Evolutionary conservation across 2,888 invertebrate genomes (phyloP).

Genomic region (Plagodis pulveraria): DNA sequence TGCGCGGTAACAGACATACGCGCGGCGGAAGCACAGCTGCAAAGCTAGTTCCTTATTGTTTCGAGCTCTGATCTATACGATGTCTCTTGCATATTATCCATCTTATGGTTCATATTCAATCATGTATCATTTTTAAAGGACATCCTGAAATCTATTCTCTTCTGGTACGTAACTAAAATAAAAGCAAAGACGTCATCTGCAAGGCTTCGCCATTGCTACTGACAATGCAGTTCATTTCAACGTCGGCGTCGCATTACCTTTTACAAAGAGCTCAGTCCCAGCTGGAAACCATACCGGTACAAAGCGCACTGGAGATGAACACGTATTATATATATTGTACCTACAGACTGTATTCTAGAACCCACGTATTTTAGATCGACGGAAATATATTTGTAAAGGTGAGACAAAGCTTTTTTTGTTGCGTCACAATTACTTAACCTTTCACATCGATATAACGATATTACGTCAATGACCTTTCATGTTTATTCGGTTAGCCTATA

Average conservation of each 20-base stretch:
- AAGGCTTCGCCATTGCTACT: not conserved
- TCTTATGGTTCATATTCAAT: too few relatives aligned
- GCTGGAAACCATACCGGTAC: constrained; percentile 3
- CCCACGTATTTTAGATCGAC: too few relatives aligned
- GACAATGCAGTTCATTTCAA: constrained; percentile 15
- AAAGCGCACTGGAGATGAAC: not conserved
- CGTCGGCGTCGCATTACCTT: constrained; percentile 8
- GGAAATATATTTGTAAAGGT: too few relatives aligned
- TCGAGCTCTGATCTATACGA: not conserved
- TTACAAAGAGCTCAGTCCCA: constrained; percentile 11
- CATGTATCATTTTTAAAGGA: too few relatives aligned
- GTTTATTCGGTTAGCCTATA: too few relatives aligned
- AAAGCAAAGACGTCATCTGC: not conserved
- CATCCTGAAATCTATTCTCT: too few relatives aligned
- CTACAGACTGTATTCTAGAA: not conserved
- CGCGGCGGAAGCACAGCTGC: too few relatives aligned
- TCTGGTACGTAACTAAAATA: not conserved
- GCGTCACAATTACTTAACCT: too few relatives aligned
- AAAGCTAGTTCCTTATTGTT: not conserved
- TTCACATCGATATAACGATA: too few relatives aligned
- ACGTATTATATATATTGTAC: not conserved
- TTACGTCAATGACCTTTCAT: too few relatives aligned
- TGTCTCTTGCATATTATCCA: not conserved
- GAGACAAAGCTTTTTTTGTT: too few relatives aligned
- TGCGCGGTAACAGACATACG: too few relatives aligned